A percentile compares a stretch with the other conserved stretches of the same genome.
These are phyloP conservation scores for Cynopterus brachyotis DNA, from an alignment of 2,113 vertebrate genomes.

Conservation along the genomic window DNA sequence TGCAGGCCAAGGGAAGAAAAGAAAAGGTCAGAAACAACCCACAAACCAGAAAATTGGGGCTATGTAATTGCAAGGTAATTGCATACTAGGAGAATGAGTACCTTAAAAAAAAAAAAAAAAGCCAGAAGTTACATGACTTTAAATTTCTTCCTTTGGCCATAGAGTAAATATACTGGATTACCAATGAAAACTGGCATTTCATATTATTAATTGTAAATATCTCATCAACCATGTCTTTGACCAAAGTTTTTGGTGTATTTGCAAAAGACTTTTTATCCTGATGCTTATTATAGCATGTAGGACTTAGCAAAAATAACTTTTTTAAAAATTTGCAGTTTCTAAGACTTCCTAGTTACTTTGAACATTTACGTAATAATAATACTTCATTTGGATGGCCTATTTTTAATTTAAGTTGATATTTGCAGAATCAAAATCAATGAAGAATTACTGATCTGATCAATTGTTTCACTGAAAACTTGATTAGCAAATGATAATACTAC, in stretches of 20 bases:
- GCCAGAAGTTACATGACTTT: not conserved
- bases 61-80: not conserved
- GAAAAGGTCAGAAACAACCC: not conserved
- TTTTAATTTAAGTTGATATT: not conserved
- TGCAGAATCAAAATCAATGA: constrained; percentile 27
- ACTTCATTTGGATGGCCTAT: not conserved
- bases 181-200: constrained; percentile 9
- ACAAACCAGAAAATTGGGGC: not conserved
- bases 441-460: not conserved
- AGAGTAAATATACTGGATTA: not conserved
- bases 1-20: not conserved
- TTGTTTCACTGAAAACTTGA: not conserved
- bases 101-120: not conserved
- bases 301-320: constrained; percentile 22
- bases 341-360: not conserved
- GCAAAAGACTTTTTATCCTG: constrained; percentile 4
- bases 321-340: constrained; percentile 6
- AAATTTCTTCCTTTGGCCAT: constrained; percentile 14
- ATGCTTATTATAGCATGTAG: not conserved
- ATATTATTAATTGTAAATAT: not conserved
- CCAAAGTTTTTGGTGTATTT: not conserved
- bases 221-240: not conserved
- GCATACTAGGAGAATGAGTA: not conserved
- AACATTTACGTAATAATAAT: constrained; percentile 29
- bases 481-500: not conserved